Conservation (phyloP, 2,113 vertebrate genomes). For the Oceanodroma tethys region DNA sequence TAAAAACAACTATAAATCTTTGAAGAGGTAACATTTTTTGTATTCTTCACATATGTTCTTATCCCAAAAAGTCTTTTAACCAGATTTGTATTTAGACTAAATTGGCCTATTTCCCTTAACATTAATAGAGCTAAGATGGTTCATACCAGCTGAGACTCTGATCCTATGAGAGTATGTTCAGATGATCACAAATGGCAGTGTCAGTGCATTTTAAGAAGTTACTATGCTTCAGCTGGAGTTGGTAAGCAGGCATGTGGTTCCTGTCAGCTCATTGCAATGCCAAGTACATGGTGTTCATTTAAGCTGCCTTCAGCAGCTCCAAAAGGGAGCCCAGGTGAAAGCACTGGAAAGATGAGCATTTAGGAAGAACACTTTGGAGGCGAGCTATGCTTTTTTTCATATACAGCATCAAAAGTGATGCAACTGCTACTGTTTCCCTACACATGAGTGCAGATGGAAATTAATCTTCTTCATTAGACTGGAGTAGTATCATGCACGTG, state of each 20-base stretch:
- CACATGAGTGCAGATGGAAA: neutral
- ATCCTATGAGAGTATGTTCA: neutral
- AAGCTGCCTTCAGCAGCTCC: neutral
- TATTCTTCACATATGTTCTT: neutral
- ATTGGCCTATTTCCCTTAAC: neutral
- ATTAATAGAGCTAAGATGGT: neutral
- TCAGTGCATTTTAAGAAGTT: neutral
- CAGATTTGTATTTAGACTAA: neutral
- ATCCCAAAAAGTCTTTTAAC: neutral
- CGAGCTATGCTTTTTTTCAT: neutral
- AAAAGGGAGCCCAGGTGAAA: slow-evolving; percentile 4
- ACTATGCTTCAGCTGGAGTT: neutral
- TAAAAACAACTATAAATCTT: neutral
- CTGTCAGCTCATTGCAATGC: neutral
- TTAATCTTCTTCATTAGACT: neutral
- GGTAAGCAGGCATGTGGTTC: slow-evolving; percentile 3
- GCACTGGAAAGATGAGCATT: neutral
- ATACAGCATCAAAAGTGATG: neutral
- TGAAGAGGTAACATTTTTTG: neutral
- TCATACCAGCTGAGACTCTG: neutral
- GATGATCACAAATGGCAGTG: neutral
- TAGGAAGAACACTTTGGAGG: neutral
- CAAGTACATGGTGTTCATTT: slow-evolving; percentile 9
- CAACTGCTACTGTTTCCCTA: neutral
- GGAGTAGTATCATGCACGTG: neutral